Conservation (phyloP, 2,797 vertebrate species). For the Acipenser oxyrinchus region DNA sequence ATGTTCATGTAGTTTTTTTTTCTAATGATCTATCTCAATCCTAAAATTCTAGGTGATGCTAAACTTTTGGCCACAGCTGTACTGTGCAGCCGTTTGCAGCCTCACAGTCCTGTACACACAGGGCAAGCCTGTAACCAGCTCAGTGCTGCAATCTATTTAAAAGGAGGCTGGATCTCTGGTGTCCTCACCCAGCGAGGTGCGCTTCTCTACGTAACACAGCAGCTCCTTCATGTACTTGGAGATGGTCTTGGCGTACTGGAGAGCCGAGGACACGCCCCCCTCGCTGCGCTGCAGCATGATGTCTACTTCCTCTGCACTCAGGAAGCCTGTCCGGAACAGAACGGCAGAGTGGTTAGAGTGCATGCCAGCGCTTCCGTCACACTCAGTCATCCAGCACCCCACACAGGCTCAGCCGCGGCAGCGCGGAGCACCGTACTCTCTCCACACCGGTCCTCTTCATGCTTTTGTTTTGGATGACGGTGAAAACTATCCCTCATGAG, state of each 20-base stretch:
- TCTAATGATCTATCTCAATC: too few species aligned
- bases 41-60: too few species aligned
- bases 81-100: too few species aligned
- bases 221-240: slow-evolving; percentile 96
- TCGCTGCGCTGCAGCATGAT: slow-evolving; percentile 83
- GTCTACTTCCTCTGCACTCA: slow-evolving; percentile 70
- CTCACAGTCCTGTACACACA: too few species aligned
- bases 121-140: too few species aligned
- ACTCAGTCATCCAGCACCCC: background rate
- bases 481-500: too few species aligned
- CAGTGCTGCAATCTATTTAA: too few species aligned
- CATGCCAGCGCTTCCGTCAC: too few species aligned
- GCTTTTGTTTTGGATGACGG: too few species aligned
- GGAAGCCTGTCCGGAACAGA: background rate
- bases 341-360: background rate
- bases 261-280: slow-evolving; percentile 79
- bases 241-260: slow-evolving; percentile 82
- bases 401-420: background rate
- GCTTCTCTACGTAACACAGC: slow-evolving; percentile 80
- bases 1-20: too few species aligned
- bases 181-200: slow-evolving; percentile 70
- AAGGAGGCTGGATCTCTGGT: background rate
- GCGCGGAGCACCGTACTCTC: background rate
- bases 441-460: too few species aligned
- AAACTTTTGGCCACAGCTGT: too few species aligned